Conservation (phyloP, 1,140 invertebrate species). For the Drosophila nannoptera region DNA sequence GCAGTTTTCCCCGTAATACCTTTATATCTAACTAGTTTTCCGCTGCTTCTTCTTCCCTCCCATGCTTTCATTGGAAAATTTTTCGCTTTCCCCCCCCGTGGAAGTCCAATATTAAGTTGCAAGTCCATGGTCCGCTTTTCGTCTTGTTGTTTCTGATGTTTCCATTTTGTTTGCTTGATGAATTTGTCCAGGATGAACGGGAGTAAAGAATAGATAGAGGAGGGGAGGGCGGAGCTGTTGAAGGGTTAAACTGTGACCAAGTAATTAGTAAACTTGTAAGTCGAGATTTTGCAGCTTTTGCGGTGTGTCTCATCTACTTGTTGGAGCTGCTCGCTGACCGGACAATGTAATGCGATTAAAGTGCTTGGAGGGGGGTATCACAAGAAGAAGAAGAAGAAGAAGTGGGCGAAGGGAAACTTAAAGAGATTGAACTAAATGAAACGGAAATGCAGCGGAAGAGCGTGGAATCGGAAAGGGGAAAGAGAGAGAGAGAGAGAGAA, state of each 20-base stretch:
- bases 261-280: constrained; percentile 36
- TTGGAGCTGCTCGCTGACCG: neutral
- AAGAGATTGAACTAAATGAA: neutral
- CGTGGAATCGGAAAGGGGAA: neutral
- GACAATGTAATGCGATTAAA: constrained; percentile 1
- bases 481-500: neutral
- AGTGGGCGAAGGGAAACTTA: neutral
- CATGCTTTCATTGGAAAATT: neutral
- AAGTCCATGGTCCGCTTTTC: neutral
- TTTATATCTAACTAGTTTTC: constrained; percentile 24
- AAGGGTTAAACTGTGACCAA: constrained; percentile 17
- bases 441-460: no score
- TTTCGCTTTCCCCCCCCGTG: constrained; percentile 6
- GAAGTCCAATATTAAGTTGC: constrained; percentile 20
- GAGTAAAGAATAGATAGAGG: neutral
- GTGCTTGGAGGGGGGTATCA: neutral
- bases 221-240: neutral
- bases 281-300: constrained; percentile 11
- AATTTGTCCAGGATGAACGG: constrained; percentile 19
- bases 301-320: neutral
- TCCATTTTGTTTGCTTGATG: constrained; percentile 15
- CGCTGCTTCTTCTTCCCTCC: neutral
- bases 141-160: constrained; percentile 11
- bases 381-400: neutral
- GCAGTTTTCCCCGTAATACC: constrained; percentile 37